A percentile compares a stretch with the other conserved stretches of the same genome.
These are phyloP conservation scores for Heteromyza rotundicornis DNA, from an alignment of 2,888 invertebrate species.

Conservation along the genomic window DNA sequence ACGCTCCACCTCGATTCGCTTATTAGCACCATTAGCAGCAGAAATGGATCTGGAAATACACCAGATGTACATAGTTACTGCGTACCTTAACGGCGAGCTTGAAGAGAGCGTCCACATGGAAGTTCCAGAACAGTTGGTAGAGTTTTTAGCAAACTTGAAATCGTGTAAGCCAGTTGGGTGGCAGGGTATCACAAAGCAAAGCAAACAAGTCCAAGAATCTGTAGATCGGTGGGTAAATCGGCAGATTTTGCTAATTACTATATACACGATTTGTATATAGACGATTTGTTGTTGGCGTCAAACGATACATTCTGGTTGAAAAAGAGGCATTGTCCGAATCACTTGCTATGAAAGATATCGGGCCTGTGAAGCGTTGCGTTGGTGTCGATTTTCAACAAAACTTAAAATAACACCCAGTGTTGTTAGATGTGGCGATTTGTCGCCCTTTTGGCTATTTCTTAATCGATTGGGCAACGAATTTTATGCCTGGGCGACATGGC, in stretches of 20 bases:
- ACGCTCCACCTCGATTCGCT: constrained; percentile 21
- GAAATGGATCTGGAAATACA: too few species aligned
- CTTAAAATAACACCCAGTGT: neutral
- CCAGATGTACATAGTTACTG: constrained; percentile 30
- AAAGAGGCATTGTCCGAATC: constrained; percentile 22
- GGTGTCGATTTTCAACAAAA: constrained; percentile 30
- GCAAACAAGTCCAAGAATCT: neutral
- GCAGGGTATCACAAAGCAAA: neutral
- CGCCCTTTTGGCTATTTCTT: too few species aligned
- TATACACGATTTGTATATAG: too few species aligned
- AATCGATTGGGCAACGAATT: too few species aligned
- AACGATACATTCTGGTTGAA: constrained; percentile 22
- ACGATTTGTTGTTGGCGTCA: constrained; percentile 31
- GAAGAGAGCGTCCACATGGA: constrained; percentile 7
- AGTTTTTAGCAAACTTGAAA: neutral
- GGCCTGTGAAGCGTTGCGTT: constrained; percentile 27
- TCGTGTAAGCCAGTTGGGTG: neutral
- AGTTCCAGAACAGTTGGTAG: neutral
- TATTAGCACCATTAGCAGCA: too few species aligned
- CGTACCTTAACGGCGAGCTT: constrained; percentile 22
- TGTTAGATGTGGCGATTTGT: too few species aligned
- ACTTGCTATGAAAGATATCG: constrained; percentile 33
- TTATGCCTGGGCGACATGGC: too few species aligned
- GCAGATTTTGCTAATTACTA: constrained; percentile 25
- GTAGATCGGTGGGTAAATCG: constrained; percentile 2